Evolutionary conservation across 2,888 invertebrate genomes (phyloP).

Genomic region (Syrphus vitripennis): DNA sequence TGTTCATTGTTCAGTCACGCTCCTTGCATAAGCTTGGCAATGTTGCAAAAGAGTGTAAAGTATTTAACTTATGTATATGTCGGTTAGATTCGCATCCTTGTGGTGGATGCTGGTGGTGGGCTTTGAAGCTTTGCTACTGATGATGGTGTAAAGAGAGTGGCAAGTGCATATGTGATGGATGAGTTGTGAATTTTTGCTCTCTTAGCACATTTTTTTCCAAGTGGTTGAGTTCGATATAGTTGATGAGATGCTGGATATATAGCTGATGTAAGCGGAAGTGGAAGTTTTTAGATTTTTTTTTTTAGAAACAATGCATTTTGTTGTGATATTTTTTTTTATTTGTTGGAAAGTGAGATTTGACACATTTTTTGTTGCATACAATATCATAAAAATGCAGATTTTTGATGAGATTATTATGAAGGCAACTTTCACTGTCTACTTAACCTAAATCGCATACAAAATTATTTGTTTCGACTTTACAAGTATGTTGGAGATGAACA

Average conservation of each 20-base stretch:
- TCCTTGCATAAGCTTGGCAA: not conserved
- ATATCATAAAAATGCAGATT: not conserved
- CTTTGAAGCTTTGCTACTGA: not conserved
- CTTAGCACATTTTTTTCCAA: constrained; percentile 51
- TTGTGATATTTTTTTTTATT: not conserved
- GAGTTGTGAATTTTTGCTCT: constrained; percentile 30
- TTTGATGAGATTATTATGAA: not conserved
- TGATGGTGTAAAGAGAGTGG: not conserved
- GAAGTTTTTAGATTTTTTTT: not conserved
- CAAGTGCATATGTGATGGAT: constrained; percentile 23
- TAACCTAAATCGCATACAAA: too few relatives aligned
- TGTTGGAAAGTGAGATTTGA: not conserved
- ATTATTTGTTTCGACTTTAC: too few relatives aligned
- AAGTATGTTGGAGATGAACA: too few relatives aligned
- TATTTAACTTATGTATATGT: constrained; percentile 23
- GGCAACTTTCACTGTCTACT: not conserved
- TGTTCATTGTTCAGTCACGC: constrained; percentile 9
- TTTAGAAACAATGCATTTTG: not conserved
- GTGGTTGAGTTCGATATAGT: constrained; percentile 35
- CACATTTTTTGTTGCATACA: not conserved
- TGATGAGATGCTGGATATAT: not conserved
- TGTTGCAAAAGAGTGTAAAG: constrained; percentile 37
- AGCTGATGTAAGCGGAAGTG: constrained; percentile 4
- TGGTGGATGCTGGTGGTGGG: not conserved
- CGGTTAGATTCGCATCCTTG: not conserved